These are phyloP conservation scores for Tinea trinotella DNA, from an alignment of 2,888 invertebrate genomes.

Conservation along the genomic window DNA sequence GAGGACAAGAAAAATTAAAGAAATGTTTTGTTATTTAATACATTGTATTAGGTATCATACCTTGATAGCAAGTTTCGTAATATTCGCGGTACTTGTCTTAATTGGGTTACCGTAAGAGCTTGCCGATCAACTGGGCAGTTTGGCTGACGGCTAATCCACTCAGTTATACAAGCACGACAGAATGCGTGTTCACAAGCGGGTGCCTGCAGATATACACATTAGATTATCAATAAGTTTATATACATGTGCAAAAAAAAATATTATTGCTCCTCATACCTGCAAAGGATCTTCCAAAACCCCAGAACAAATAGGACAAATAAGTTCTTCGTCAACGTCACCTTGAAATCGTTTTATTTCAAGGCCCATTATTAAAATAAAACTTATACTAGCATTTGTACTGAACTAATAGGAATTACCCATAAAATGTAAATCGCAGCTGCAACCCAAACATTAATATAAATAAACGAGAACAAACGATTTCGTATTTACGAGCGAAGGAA, in stretches of 20 bases:
- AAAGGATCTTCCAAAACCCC: constrained; percentile 95
- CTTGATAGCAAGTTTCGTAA: constrained; percentile 91
- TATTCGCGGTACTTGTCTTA: constrained; percentile 94
- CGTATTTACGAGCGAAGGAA: not conserved
- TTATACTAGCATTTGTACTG: too few relatives aligned
- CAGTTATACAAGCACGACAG: constrained; percentile 93
- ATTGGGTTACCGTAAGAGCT: constrained; percentile 88
- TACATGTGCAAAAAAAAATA: not conserved
- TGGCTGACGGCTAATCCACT: constrained; percentile 94
- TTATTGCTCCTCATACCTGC: constrained; percentile 76
- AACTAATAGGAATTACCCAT: too few relatives aligned
- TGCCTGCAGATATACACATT: constrained; percentile 73
- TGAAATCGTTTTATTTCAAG: constrained; percentile 95
- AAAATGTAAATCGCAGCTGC: too few relatives aligned
- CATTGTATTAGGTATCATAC: constrained; percentile 44
- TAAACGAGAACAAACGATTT: too few relatives aligned
- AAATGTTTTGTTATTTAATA: too few relatives aligned
- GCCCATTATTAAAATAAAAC: constrained; percentile 78
- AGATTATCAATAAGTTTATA: constrained; percentile 14
- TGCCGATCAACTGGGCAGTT: constrained; percentile 96
- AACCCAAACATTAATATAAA: too few relatives aligned
- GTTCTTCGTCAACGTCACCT: constrained; percentile 96
- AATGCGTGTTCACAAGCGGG: constrained; percentile 97
- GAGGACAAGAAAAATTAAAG: too few relatives aligned
- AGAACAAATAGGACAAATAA: constrained; percentile 96